Conservation (phyloP, 2,113 vertebrate genomes). For the Leptodactylus fuscus region DNA sequence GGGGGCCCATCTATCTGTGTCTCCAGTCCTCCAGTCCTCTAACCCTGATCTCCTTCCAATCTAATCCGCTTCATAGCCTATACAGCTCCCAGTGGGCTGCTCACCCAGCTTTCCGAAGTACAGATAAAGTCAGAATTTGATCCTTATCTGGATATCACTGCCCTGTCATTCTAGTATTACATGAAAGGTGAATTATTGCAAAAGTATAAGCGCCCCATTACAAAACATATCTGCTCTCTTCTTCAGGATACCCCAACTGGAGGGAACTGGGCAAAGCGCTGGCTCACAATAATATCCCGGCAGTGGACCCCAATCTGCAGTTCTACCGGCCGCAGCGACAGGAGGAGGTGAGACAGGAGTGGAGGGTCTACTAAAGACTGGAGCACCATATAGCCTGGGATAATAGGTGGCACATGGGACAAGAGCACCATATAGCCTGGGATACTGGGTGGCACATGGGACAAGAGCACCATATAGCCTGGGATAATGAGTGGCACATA, state of each 20-base stretch:
- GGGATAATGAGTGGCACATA: too few species aligned
- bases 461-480: too few species aligned
- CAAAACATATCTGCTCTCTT: background rate
- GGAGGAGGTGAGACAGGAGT: background rate
- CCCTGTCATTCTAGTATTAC: too few species aligned
- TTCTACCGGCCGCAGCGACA: constrained; percentile 55
- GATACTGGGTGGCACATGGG: too few species aligned
- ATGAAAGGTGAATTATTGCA: too few species aligned
- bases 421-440: too few species aligned
- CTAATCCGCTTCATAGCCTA: background rate
- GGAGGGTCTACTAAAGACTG: too few species aligned
- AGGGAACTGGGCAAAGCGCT: constrained; percentile 75
- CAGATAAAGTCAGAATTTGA: too few species aligned
- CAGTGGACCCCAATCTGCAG: constrained; percentile 64
- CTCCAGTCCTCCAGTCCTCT: background rate
- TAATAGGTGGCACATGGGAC: too few species aligned
- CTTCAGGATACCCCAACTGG: constrained; percentile 76
- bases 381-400: too few species aligned
- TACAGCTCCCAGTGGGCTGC: background rate
- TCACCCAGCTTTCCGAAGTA: background rate
- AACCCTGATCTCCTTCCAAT: background rate
- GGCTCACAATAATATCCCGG: constrained; percentile 64
- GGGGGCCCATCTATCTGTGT: background rate
- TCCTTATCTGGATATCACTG: too few species aligned
- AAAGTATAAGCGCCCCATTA: background rate